Conservation (phyloP, 2,113 vertebrate genomes). For the Oreotragus oreotragus region DNA sequence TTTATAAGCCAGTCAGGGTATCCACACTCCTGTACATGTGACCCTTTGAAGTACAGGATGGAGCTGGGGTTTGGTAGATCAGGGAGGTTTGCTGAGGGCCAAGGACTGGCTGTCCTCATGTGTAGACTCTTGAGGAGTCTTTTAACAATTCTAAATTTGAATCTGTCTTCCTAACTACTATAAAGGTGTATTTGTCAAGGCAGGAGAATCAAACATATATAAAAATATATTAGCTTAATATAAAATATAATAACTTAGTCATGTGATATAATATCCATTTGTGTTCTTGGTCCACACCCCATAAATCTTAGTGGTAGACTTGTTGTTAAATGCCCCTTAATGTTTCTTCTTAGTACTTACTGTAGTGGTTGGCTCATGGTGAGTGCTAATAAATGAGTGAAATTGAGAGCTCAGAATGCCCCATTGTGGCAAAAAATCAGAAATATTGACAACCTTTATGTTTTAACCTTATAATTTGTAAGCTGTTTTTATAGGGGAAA, state of each 20-base stretch:
- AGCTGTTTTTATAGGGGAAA: not conserved
- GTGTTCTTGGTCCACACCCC: not conserved
- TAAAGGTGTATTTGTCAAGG: not conserved
- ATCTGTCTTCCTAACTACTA: not conserved
- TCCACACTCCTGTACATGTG: not conserved
- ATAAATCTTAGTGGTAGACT: not conserved
- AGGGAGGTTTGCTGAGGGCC: not conserved
- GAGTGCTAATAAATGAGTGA: not conserved
- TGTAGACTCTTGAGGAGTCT: not conserved
- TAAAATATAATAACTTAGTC: not conserved
- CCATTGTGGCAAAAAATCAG: not conserved
- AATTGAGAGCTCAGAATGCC: not conserved
- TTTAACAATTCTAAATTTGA: conserved; percentile 36
- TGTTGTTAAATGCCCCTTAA: not conserved
- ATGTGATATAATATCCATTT: not conserved
- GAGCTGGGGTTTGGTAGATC: not conserved
- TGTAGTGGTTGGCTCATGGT: not conserved
- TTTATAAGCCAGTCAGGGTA: not conserved
- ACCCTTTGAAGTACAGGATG: not conserved
- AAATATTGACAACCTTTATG: not conserved
- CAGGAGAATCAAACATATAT: not conserved
- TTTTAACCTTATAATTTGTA: not conserved
- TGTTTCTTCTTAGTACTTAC: not conserved
- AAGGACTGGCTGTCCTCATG: not conserved
- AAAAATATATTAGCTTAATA: not conserved